Percentiles rank a stretch among this genome's conserved stretches.
Evolutionary conservation across 2,888 invertebrate species (phyloP).

Genomic region (Ligdia adustata): DNA sequence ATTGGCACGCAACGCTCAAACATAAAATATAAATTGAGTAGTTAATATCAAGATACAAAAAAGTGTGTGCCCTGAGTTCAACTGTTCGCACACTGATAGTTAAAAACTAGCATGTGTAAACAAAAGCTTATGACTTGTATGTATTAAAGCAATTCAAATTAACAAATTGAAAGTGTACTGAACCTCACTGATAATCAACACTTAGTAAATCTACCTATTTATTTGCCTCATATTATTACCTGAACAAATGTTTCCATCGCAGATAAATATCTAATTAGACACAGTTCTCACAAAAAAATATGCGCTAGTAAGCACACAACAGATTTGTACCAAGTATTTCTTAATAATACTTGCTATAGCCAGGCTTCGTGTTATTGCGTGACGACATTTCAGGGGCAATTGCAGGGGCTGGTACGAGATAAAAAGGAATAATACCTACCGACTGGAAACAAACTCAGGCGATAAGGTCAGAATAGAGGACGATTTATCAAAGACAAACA

Average conservation of each 20-base stretch:
- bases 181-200: too few relatives aligned
- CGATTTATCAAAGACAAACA: conserved; percentile 70
- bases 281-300: background rate
- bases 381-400: conserved; percentile 29
- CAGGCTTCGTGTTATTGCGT: conserved; percentile 6
- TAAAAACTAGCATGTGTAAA: too few relatives aligned
- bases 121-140: too few relatives aligned
- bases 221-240: conserved; percentile 32
- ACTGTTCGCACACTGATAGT: too few relatives aligned
- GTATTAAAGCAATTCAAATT: too few relatives aligned
- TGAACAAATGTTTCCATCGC: conserved; percentile 37
- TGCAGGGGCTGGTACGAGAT: conserved; percentile 32
- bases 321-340: background rate
- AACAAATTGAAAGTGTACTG: too few relatives aligned
- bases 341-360: background rate
- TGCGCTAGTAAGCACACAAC: background rate
- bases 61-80: too few relatives aligned
- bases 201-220: too few relatives aligned
- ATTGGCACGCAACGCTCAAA: too few relatives aligned
- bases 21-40: too few relatives aligned
- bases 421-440: conserved; percentile 41
- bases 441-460: conserved; percentile 31
- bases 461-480: conserved; percentile 58
- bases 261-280: background rate
- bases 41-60: too few relatives aligned